Evolutionary conservation across 92 coral and sea anemone genomes (phyloP).

Genomic region (Pocillopora meandrina): DNA sequence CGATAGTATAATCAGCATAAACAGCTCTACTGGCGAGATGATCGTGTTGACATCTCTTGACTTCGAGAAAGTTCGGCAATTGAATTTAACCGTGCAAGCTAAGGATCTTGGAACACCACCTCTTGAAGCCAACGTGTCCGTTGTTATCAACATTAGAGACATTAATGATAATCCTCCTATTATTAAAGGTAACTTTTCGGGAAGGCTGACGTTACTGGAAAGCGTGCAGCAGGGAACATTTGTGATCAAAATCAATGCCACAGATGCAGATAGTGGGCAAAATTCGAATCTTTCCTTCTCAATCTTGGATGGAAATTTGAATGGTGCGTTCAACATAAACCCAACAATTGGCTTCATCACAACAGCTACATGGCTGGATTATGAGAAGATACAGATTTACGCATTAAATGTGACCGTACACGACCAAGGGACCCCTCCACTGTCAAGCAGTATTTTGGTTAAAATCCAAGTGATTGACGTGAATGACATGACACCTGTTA

Average conservation of each 20-base stretch:
- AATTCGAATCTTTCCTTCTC: conserved; percentile 48
- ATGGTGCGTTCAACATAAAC: conserved; percentile 21
- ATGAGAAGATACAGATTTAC: conserved; percentile 29
- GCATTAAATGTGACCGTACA: conserved; percentile 40
- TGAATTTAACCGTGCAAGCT: conserved; percentile 59
- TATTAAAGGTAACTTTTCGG: conserved; percentile 1
- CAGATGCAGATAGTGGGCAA: conserved; percentile 51
- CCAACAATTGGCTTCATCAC: conserved; percentile 37
- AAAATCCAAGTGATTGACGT: conserved; percentile 47
- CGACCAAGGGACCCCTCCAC: conserved; percentile 57
- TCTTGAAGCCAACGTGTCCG: conserved; percentile 39
- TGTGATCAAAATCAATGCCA: conserved; percentile 43
- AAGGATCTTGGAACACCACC: conserved; percentile 53
- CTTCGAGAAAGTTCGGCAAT: conserved; percentile 50
- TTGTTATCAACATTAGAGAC: conserved; percentile 52
- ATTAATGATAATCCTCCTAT: conserved; percentile 58
- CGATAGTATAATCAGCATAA: conserved; percentile 40
- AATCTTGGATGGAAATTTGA: conserved; percentile 40
- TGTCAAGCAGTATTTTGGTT: conserved; percentile 28
- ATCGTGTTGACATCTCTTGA: conserved; percentile 28
- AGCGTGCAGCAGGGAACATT: conserved; percentile 28
- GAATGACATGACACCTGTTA: conserved; percentile 55
- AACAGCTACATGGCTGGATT: conserved; percentile 38
- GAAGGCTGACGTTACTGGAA: conserved; percentile 36
- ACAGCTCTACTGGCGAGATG: conserved; percentile 45